Base-by-base conservation (phyloP, 2,797 vertebrate genomes). In the Cynodonichthys magdalenae region DNA sequence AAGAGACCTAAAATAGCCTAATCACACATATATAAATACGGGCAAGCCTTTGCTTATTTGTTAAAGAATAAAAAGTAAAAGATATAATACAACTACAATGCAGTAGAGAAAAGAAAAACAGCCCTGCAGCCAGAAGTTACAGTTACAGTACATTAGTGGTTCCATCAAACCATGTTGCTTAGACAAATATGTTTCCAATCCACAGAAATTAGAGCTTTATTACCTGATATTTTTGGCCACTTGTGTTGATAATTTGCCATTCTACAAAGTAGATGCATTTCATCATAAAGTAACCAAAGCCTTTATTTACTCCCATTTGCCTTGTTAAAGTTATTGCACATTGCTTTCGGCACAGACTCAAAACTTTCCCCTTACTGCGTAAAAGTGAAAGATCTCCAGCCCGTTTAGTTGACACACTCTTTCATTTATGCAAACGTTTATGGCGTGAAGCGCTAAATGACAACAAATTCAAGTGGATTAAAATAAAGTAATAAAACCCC, bases 11-110 rank as follows among this genome's bases (percentile, higher is more conserved):
- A 59, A 71, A 53, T 29, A 50, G 62, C 45, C 65, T 49, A 63
- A 80, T 87, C 80, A 76, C 80, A 69, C 66, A 66, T 45, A 42
- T 36, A 75, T 67, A 59, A 76, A 74, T 71, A 49, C 54, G 36
- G 39, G 18, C 18, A 1, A 12, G 50, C 47, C 56, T 57, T 69
- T 49, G 41, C 42, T 61, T 24, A 66, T 84, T 75, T 75, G 56
- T 71, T 49, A 60, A 12, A 65, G 66, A 50, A 50, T 67, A 24
- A 62, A 52, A 71, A 57, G 49, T n/a, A 55, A 57, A 69, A 42
- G 29, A 8, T 50, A 31, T 36, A 42, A 18, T 12, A 3, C 2
- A 5, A 52, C 15, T 54, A 14, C 49, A 14, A 10, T 12, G 19
- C 39, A 31, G 31, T 48, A 52, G 18, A 15, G 42, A n/a, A 20